phyloP scores from a whole-genome alignment of 2,888 invertebrate species.

The Mythimna ferrago region DNA sequence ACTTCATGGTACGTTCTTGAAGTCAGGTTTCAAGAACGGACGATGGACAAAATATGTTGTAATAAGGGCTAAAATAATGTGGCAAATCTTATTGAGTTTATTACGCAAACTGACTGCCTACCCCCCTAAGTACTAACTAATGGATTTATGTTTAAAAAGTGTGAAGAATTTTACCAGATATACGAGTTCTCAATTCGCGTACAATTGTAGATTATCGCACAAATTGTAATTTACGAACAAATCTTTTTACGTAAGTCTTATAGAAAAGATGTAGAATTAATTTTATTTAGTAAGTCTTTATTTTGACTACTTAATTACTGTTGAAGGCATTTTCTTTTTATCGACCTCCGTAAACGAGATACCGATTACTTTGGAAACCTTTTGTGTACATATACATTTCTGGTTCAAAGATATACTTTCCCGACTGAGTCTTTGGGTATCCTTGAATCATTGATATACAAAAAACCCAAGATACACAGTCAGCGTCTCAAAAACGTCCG shows the following conservation, averaged over 20 bases:
- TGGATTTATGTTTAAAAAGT: conserved; percentile 62
- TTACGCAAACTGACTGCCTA: conserved; percentile 39
- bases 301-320: too few relatives aligned
- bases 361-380: background rate
- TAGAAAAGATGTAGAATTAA: background rate
- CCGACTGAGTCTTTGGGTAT: too few relatives aligned
- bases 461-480: too few relatives aligned
- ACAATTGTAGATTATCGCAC: conserved; percentile 32
- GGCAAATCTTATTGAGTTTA: background rate
- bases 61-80: background rate
- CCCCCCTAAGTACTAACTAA: conserved; percentile 50
- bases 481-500: too few relatives aligned
- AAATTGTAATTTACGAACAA: conserved; percentile 17
- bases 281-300: background rate
- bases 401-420: background rate
- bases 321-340: background rate
- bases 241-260: background rate
- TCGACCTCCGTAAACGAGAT: background rate
- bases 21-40: too few relatives aligned
- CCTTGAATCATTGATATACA: too few relatives aligned
- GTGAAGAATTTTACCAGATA: conserved; percentile 55
- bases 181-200: conserved; percentile 2
- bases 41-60: too few relatives aligned
- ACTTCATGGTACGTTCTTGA: too few relatives aligned
- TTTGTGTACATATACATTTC: background rate